Conservation (phyloP, 2,797 vertebrate genomes). For the Danio kyathit region DNA sequence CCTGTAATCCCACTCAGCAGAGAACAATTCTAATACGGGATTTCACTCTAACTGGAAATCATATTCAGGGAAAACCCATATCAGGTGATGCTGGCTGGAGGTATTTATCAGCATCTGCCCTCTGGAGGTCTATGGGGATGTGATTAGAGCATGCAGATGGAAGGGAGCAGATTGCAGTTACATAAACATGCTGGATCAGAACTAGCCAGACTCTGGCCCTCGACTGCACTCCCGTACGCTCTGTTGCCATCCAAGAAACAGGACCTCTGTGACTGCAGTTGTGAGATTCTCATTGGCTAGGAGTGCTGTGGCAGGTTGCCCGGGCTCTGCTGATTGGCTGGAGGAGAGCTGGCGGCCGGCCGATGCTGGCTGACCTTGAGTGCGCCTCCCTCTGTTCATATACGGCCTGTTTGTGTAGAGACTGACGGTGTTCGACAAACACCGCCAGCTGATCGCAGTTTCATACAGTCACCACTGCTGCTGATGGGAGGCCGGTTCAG, state of each 20-base stretch:
- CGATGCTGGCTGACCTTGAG: conserved; percentile 49
- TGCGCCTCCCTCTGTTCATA: conserved; percentile 40
- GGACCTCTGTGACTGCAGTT: not conserved
- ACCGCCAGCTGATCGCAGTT: conserved; percentile 38
- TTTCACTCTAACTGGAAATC: conserved; percentile 25
- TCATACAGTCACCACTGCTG: conserved; percentile 20
- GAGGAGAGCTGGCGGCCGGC: conserved; percentile 13
- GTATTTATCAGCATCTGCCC: conserved; percentile 36
- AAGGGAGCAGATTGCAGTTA: conserved; percentile 51
- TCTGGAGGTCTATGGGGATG: conserved; percentile 26
- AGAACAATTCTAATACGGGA: conserved; percentile 14
- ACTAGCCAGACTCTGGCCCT: conserved; percentile 2
- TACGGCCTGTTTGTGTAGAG: conserved; percentile 31
- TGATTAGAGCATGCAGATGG: conserved; percentile 38
- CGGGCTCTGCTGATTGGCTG: conserved; percentile 36
- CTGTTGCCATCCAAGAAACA: conserved; percentile 20
- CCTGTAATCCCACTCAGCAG: not conserved
- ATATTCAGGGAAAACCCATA: conserved; percentile 5
- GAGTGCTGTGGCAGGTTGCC: not conserved
- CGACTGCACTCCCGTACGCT: not conserved
- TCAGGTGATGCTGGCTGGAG: conserved; percentile 15
- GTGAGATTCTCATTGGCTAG: conserved; percentile 26
- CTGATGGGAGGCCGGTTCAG: conserved; percentile 10
- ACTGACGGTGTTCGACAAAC: conserved; percentile 21
- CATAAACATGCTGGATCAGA: conserved; percentile 44